Evolutionary conservation across 2,888 invertebrate genomes (phyloP).

Genomic region (Oxytorus armatus): DNA sequence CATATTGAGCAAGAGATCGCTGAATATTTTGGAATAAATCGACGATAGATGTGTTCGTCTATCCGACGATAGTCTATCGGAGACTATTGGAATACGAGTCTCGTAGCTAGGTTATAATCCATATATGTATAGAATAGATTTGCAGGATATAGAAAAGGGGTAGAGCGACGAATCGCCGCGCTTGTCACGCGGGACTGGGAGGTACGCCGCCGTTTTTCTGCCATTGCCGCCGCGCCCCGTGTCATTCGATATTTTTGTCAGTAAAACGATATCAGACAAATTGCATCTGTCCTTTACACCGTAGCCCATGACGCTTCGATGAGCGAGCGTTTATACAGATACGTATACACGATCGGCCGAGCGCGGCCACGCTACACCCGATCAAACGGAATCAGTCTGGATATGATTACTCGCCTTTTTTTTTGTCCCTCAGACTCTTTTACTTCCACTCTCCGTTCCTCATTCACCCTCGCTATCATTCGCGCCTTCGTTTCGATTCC

Average conservation of each 20-base stretch:
- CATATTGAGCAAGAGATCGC: too few species aligned
- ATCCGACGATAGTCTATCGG: slow-evolving; percentile 17
- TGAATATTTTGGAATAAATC: background rate
- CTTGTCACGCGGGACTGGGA: slow-evolving; percentile 50
- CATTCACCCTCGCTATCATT: background rate
- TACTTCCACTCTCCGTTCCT: slow-evolving; percentile 61
- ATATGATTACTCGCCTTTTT: slow-evolving; percentile 66
- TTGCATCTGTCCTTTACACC: slow-evolving; percentile 82
- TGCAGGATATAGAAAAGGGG: slow-evolving; percentile 25
- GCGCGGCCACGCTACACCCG: slow-evolving; percentile 60
- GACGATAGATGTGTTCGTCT: slow-evolving; percentile 20
- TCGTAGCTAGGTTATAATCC: slow-evolving; percentile 4
- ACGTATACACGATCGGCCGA: slow-evolving; percentile 45
- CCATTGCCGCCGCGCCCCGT: slow-evolving; percentile 61
- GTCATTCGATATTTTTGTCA: slow-evolving; percentile 82
- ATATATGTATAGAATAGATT: slow-evolving; percentile 35
- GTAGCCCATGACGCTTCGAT: slow-evolving; percentile 63
- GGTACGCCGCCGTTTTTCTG: slow-evolving; percentile 48
- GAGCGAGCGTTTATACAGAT: slow-evolving; percentile 42
- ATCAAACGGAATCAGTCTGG: slow-evolving; percentile 68
- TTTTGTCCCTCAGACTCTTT: slow-evolving; percentile 50
- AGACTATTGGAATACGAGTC: slow-evolving; percentile 29
- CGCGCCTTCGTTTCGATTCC: background rate
- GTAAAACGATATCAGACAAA: slow-evolving; percentile 82
- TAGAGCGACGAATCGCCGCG: slow-evolving; percentile 49